A percentile compares a stretch with the other conserved stretches of the same genome.
Evolutionary conservation across 2,797 vertebrate genomes (phyloP).

Genomic region (Gymnocypris eckloni): DNA sequence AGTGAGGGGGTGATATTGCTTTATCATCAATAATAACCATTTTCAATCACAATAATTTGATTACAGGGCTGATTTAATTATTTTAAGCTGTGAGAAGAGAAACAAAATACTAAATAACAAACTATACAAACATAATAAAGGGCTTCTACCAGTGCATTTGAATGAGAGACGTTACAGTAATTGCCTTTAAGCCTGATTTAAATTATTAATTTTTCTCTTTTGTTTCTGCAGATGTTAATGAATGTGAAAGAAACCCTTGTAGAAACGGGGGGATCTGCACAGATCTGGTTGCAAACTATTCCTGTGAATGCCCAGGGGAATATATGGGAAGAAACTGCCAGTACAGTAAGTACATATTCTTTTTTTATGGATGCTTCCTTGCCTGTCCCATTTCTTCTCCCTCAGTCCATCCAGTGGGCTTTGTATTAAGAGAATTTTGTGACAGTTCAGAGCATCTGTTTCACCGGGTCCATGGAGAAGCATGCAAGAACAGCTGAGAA

Average conservation of each 20-base stretch:
- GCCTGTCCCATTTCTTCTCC: slow-evolving; percentile 50
- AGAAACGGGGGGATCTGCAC: slow-evolving; percentile 97
- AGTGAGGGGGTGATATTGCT: slow-evolving; percentile 9
- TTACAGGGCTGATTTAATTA: slow-evolving; percentile 48
- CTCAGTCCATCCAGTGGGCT: slow-evolving; percentile 28
- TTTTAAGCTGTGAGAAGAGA: slow-evolving; percentile 53
- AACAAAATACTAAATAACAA: slow-evolving; percentile 65
- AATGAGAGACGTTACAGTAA: slow-evolving; percentile 69
- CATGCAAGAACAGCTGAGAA: neutral
- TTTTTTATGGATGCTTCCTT: slow-evolving; percentile 44
- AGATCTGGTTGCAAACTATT: slow-evolving; percentile 95
- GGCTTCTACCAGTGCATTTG: slow-evolving; percentile 65
- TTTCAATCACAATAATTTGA: slow-evolving; percentile 47
- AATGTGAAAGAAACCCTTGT: slow-evolving; percentile 94
- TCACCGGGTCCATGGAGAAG: slow-evolving; percentile 8
- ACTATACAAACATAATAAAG: slow-evolving; percentile 67
- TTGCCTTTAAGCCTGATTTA: slow-evolving; percentile 65
- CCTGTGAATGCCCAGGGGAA: slow-evolving; percentile 97
- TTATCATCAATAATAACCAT: slow-evolving; percentile 33
- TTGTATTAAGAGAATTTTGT: slow-evolving; percentile 43
- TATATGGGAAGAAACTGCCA: slow-evolving; percentile 99
- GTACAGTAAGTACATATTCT: slow-evolving; percentile 86
- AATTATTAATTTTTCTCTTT: slow-evolving; percentile 50
- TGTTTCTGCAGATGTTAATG: slow-evolving; percentile 87
- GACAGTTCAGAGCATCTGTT: slow-evolving; percentile 29